Evolutionary conservation across 2,113 vertebrate genomes (phyloP), one percentile per base, ranked within the genome.

Genomic region (Furnarius figulus): DNA sequence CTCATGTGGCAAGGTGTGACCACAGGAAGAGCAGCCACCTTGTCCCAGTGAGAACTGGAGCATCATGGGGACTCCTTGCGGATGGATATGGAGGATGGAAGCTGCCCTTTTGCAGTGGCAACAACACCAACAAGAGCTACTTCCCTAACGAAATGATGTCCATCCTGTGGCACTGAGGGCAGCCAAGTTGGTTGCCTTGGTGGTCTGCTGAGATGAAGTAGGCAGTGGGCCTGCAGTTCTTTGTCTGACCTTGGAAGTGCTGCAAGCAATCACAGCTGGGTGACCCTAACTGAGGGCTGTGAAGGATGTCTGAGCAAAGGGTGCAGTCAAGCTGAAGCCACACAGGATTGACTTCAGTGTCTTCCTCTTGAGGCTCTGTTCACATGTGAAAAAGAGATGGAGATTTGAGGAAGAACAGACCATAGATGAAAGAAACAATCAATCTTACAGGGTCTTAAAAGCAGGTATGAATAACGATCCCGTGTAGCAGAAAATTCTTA

Each of bases 1-100:
- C 40, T 90, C 49, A 2, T 0, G 0, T 53, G 72, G 24, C 80
- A 66, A 4, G 4, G 15, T 25, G 39, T 1, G 2, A 37, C 30
- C 27, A 10, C 0, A 0, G 39, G 15, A 86, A 56, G 24, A 37
- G 53, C 39, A 61, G 19, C 24, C 35, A 20, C 40, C 49, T 61
- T 70, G 39, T 62, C n/a, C 33, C 49, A 28, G 25, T 8, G 42
- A 71, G 46, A 31, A 0, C 1, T 67, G 52, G 49, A 56, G 58
- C 14, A 19, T 37, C 0, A 4, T 4, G 8, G 85, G 33, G 56
- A 30, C 17, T 78, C 40, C 5, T 55, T 65, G 33, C 11, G 31
- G 30, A n/a, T 20, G 23, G 28, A 22, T 23, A 21, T 21, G 33
- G 23, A 27, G 22, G 35, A 55, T 18, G 22, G 22, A 31, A 46